Evolutionary conservation across 2,888 invertebrate genomes (phyloP).

Genomic region (Blomia tropicalis): DNA sequence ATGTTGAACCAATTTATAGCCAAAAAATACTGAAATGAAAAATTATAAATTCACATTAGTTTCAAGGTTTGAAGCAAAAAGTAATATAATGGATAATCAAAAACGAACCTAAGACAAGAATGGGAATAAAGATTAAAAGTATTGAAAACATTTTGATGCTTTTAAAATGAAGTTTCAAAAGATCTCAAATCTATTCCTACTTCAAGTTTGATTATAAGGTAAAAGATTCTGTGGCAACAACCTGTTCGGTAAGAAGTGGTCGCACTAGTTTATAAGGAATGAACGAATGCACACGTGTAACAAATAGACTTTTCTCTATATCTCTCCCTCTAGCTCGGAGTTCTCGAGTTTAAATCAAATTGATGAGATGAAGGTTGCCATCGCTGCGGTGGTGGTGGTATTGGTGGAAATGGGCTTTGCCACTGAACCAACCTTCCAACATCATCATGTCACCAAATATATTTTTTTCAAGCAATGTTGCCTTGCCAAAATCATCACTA

Average conservation of each 20-base stretch:
- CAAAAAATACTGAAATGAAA: slow-evolving; percentile 58
- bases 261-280: too few species aligned
- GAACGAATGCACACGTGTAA: slow-evolving; percentile 14
- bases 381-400: too few species aligned
- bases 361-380: too few species aligned
- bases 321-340: background rate
- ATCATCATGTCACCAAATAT: too few species aligned
- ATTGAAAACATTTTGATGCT: background rate
- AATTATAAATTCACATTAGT: background rate
- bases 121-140: background rate
- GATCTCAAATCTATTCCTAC: too few species aligned
- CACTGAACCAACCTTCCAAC: too few species aligned
- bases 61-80: background rate
- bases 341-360: background rate
- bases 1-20: slow-evolving; percentile 65
- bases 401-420: too few species aligned
- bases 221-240: too few species aligned
- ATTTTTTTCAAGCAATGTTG: too few species aligned
- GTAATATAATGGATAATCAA: background rate
- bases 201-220: too few species aligned
- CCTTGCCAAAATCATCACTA: too few species aligned
- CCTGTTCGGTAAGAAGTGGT: too few species aligned
- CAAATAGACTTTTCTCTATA: background rate
- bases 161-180: background rate
- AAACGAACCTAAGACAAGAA: slow-evolving; percentile 9